These are phyloP conservation scores for Bufo bufo DNA, from an alignment of 2,113 vertebrate genomes.

Conservation along the genomic window DNA sequence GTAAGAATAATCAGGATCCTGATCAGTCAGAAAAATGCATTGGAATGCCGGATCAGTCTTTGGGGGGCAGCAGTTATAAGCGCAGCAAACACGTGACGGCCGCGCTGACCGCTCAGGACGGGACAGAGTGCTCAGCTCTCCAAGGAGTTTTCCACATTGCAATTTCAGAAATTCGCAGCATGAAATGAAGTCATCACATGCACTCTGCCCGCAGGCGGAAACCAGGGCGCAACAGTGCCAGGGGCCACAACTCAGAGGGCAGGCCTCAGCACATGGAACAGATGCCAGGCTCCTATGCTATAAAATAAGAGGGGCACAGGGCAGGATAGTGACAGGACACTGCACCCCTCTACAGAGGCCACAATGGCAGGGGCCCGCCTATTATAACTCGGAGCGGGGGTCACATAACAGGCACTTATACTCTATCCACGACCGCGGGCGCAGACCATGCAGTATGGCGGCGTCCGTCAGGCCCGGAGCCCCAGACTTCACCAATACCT, in stretches of 20 bases:
- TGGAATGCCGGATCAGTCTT: too few species aligned
- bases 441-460: background rate
- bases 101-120: background rate
- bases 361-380: background rate
- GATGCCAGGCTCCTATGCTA: background rate
- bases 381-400: background rate
- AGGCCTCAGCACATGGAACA: too few species aligned
- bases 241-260: background rate
- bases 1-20: too few species aligned
- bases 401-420: too few species aligned
- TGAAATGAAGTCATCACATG: slow-evolving; percentile 73
- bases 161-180: slow-evolving; percentile 74
- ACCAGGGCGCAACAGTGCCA: slow-evolving; percentile 65
- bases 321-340: too few species aligned
- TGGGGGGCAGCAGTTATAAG: accelerated
- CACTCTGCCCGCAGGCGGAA: slow-evolving; percentile 51
- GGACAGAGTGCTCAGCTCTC: slow-evolving; percentile 88
- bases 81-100: background rate
- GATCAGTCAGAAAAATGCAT: too few species aligned
- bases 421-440: too few species aligned
- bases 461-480: background rate
- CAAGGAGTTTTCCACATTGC: slow-evolving; percentile 85
- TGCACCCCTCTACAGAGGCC: background rate
- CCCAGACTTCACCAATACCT: background rate
- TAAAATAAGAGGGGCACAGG: background rate